Conservation (phyloP, 1,140 invertebrate genomes). For the Nebria ingens region DNA sequence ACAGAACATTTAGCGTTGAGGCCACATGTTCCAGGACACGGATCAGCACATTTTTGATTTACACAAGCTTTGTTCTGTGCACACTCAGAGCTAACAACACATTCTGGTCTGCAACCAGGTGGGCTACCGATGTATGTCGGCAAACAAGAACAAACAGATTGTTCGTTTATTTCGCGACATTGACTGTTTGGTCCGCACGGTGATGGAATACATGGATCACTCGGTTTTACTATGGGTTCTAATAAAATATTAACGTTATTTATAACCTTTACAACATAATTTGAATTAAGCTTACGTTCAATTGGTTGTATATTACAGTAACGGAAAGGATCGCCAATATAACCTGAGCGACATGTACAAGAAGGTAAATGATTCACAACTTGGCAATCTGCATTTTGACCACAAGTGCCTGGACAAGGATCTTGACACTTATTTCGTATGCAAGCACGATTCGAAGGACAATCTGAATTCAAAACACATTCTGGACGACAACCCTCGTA, state of each 20-base stretch:
- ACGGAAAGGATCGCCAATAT: conserved; percentile 48
- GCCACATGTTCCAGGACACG: conserved; percentile 55
- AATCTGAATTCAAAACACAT: conserved; percentile 50
- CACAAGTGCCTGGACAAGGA: conserved; percentile 58
- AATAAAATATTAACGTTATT: background rate
- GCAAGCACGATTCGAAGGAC: conserved; percentile 50
- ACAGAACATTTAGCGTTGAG: conserved; percentile 51
- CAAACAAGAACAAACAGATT: conserved; percentile 51
- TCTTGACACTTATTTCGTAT: conserved; percentile 57
- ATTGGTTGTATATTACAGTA: conserved; percentile 33
- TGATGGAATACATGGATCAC: conserved; percentile 46
- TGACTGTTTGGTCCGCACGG: conserved; percentile 58
- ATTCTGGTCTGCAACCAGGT: conserved; percentile 52
- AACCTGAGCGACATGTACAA: conserved; percentile 45
- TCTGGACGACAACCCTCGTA: conserved; percentile 45
- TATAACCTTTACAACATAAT: too few species aligned
- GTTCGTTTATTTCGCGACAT: conserved; percentile 46
- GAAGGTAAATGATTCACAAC: conserved; percentile 53
- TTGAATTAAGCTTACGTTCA: conserved; percentile 21
- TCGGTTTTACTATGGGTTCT: background rate
- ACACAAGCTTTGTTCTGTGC: conserved; percentile 50
- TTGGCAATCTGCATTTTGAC: conserved; percentile 46
- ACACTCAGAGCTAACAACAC: conserved; percentile 54
- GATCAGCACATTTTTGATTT: conserved; percentile 53
- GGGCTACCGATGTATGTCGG: conserved; percentile 49